Conservation (phyloP, 2,113 vertebrate genomes). For the Rhinoptilus africanus region DNA sequence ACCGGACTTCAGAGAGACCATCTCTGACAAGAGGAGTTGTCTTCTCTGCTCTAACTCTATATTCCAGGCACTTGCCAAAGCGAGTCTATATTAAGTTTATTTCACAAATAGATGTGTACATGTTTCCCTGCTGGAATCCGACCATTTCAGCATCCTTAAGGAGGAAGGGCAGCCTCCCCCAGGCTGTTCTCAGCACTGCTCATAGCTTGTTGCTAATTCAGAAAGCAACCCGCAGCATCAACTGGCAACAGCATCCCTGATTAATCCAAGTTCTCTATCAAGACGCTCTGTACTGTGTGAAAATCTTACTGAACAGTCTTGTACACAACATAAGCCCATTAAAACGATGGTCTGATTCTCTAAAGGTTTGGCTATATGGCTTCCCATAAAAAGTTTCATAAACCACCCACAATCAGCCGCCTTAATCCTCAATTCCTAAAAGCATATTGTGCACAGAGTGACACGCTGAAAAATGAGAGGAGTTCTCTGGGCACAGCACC, state of each 20-base stretch:
- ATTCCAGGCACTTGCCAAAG: neutral
- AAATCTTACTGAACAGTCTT: conserved; percentile 53
- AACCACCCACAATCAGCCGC: conserved; percentile 73
- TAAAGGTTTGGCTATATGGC: conserved; percentile 62
- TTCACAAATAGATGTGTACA: neutral
- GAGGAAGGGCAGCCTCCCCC: neutral
- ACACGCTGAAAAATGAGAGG: conserved; percentile 67
- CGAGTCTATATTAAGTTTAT: neutral
- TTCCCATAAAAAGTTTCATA: conserved; percentile 76
- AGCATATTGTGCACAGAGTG: conserved; percentile 60
- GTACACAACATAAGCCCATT: conserved; percentile 62
- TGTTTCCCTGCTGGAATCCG: neutral
- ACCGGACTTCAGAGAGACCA: neutral
- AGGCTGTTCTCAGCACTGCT: neutral
- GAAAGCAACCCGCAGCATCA: conserved; percentile 30
- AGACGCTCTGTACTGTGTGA: conserved; percentile 2
- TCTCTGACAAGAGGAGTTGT: neutral
- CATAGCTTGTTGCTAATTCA: conserved; percentile 36
- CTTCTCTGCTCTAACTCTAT: neutral
- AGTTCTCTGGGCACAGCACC: conserved; percentile 69
- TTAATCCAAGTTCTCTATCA: conserved; percentile 66
- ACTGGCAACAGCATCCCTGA: conserved; percentile 42
- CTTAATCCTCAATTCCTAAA: conserved; percentile 69
- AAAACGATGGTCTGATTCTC: conserved; percentile 67
- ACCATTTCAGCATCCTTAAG: neutral